These are phyloP conservation scores for Gambusia affinis DNA, from an alignment of 2,113 vertebrate genomes.

Conservation along the genomic window DNA sequence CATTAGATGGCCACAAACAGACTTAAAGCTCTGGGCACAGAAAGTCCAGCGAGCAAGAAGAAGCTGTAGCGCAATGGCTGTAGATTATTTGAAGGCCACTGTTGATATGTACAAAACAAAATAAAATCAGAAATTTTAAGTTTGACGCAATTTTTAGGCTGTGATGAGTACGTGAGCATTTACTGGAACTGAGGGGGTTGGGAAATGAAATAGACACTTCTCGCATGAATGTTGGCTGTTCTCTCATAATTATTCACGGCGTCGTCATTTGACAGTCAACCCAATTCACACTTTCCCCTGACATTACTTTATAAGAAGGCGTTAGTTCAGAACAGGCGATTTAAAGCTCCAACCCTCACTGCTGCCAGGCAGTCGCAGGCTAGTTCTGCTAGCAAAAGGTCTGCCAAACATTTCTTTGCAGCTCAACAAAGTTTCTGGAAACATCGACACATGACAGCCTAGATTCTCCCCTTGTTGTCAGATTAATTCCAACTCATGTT, in stretches of 20 bases:
- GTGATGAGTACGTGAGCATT: constrained; percentile 17
- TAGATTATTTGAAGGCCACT: background rate
- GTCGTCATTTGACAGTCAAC: constrained; percentile 28
- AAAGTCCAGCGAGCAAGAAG: constrained; percentile 24
- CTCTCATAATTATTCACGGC: constrained; percentile 51
- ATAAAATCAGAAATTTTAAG: background rate
- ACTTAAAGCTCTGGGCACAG: constrained; percentile 29
- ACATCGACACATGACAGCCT: constrained; percentile 32
- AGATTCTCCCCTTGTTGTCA: constrained; percentile 1
- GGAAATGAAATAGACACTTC: constrained; percentile 24
- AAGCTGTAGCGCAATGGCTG: constrained; percentile 7
- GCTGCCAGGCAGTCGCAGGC: constrained; percentile 18
- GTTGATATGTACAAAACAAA: background rate
- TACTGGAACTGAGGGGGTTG: constrained; percentile 28
- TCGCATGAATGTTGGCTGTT: constrained; percentile 41
- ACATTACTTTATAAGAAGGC: constrained; percentile 1
- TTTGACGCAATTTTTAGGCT: constrained; percentile 26
- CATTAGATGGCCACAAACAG: constrained; percentile 67
- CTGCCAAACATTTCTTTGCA: constrained; percentile 39
- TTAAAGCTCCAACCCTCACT: background rate
- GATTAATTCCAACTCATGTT: no score
- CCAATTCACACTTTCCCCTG: background rate
- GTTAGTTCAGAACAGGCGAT: background rate
- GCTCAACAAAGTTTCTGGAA: constrained; percentile 65
- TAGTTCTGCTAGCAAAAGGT: constrained; percentile 44